Percentiles rank a stretch among this genome's conserved stretches.
Conservation (phyloP, 1,140 invertebrate genomes). For the Batillaria attramentaria region DNA sequence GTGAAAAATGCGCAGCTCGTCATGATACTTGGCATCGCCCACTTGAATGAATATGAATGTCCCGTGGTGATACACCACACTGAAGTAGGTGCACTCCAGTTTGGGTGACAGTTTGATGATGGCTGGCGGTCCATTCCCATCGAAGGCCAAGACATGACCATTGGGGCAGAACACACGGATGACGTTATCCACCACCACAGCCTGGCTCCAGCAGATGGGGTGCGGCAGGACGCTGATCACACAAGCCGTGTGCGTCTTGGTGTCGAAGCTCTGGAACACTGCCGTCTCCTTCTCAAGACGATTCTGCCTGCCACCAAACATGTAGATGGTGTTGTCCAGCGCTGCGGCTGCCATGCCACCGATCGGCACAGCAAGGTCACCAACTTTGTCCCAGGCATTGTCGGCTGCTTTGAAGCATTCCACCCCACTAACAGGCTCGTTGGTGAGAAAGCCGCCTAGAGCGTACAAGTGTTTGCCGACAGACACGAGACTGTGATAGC, state of each 20-base stretch:
- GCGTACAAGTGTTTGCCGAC: slow-evolving; percentile 30
- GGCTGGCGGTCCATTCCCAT: slow-evolving; percentile 17
- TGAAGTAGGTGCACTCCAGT: slow-evolving; percentile 39
- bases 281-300: slow-evolving; percentile 2
- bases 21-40: slow-evolving; percentile 40
- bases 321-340: slow-evolving; percentile 41
- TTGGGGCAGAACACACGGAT: slow-evolving; percentile 44
- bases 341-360: slow-evolving; percentile 44
- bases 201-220: slow-evolving; percentile 39
- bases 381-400: slow-evolving; percentile 30
- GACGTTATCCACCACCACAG: slow-evolving; percentile 40
- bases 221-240: slow-evolving; percentile 30
- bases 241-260: slow-evolving; percentile 30
- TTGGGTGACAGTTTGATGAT: slow-evolving; percentile 37
- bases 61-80: slow-evolving; percentile 39
- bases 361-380: slow-evolving; percentile 36
- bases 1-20: slow-evolving; percentile 38
- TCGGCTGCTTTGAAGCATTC: slow-evolving; percentile 38
- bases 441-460: slow-evolving; percentile 36
- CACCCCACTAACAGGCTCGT: slow-evolving; percentile 34
- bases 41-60: slow-evolving; percentile 38
- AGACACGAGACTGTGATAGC: slow-evolving; percentile 41
- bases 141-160: slow-evolving; percentile 37
- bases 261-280: slow-evolving; percentile 36
- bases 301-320: slow-evolving; percentile 47